A percentile compares a stretch with the other conserved stretches of the same genome.
Evolutionary conservation across 2,888 invertebrate species (phyloP).

Genomic region (Melanophora roralis): DNA sequence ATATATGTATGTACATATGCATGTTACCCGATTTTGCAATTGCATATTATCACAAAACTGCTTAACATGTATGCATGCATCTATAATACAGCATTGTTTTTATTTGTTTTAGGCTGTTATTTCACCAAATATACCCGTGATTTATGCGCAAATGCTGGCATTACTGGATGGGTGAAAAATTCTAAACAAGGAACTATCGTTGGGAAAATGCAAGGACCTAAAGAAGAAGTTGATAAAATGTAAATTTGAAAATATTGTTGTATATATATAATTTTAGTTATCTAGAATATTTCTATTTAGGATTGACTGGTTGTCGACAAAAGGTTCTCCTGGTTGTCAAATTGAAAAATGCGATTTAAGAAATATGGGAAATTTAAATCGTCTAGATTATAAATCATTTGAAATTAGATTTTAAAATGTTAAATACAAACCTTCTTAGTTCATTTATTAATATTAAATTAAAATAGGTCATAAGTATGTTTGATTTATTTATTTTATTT

Average conservation of each 20-base stretch:
- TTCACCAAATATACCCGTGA: slow-evolving; percentile 94
- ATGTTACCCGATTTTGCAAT: too few species aligned
- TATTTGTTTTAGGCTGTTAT: slow-evolving; percentile 83
- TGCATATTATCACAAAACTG: too few species aligned
- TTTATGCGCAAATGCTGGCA: slow-evolving; percentile 83
- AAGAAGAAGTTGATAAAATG: slow-evolving; percentile 88
- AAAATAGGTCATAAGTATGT: slow-evolving; percentile 49
- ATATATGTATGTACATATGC: too few species aligned
- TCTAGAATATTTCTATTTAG: slow-evolving; percentile 76
- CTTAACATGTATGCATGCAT: too few species aligned
- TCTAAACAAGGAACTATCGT: slow-evolving; percentile 91
- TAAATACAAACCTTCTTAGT: slow-evolving; percentile 12
- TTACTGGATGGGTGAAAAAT: slow-evolving; percentile 96
- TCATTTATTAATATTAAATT: slow-evolving; percentile 21
- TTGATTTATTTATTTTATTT: slow-evolving; percentile 21
- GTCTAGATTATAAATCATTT: slow-evolving; percentile 84
- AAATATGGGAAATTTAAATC: slow-evolving; percentile 86
- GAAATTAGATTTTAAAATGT: slow-evolving; percentile 87
- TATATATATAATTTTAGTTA: not conserved
- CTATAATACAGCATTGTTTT: not conserved
- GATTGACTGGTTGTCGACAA: slow-evolving; percentile 88
- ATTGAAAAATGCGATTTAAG: slow-evolving; percentile 89
- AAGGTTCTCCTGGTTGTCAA: slow-evolving; percentile 90
- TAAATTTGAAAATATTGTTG: slow-evolving; percentile 75
- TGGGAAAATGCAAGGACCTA: slow-evolving; percentile 92